phyloP scores from a whole-genome alignment of 2,113 vertebrate genomes.

The Microtus ochrogaster region DNA sequence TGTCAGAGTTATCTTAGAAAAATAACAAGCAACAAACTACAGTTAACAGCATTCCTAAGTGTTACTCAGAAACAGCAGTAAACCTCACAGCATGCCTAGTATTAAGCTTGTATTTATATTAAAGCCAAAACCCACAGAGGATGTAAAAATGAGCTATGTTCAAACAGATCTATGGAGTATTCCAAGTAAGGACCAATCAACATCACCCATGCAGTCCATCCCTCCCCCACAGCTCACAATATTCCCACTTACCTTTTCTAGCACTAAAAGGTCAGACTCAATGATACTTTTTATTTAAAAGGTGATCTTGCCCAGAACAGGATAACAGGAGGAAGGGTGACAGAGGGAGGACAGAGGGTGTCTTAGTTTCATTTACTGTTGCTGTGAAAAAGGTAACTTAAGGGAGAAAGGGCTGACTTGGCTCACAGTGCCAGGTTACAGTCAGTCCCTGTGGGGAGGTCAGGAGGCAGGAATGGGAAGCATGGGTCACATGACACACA shows the following conservation, averaged over 20 bases:
- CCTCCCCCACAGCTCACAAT: neutral
- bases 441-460: neutral
- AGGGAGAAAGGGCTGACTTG: neutral
- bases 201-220: neutral
- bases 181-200: neutral
- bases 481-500: neutral
- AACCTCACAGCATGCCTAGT: neutral
- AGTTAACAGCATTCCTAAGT: conserved; percentile 33
- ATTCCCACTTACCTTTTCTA: neutral
- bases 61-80: neutral
- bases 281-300: conserved; percentile 18
- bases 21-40: conserved; percentile 30
- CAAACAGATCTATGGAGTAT: neutral
- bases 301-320: neutral
- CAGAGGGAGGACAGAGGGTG: neutral
- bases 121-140: conserved; percentile 19
- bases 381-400: neutral
- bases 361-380: neutral
- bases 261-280: neutral
- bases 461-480: neutral
- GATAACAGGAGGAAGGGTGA: neutral
- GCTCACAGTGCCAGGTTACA: neutral
- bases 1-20: conserved; percentile 42
- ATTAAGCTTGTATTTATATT: neutral
- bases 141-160: neutral